Evolutionary conservation across 2,888 invertebrate genomes (phyloP), one percentile per base, ranked within the genome.

Genomic region (Deilephila porcellus): DNA sequence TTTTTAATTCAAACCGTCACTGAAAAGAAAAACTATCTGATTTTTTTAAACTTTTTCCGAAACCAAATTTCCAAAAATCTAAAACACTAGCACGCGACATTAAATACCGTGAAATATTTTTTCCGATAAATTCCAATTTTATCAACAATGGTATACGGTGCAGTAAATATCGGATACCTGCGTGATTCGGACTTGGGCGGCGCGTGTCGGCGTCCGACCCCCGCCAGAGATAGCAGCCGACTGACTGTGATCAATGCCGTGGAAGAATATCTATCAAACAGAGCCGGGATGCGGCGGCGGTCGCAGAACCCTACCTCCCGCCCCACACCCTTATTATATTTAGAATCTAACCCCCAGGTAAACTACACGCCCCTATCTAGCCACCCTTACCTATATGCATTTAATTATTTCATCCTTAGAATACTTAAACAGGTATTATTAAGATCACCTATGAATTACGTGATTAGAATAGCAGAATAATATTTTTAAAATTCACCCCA

Each of bases 191-290:
- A 32, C 56, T 25, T n/a, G 59, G 52, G 25, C 29, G n/a, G 34
- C 25, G 37, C 14, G 70, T n/a, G 17, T 37, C 11, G 29, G 53
- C 71, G 71, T 20, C 60, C 60, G 17, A 37, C 71, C 60, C n/a
- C 20, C 45, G 45, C 45, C 37, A 37, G 45, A 34, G 17, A 0
- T 60, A 17, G 71, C 60, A 25, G 25, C 60, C 17, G 45, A 71
- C 71, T 71, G 71, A 60, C 71, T 71, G 20, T 70, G 53, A 53
- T 70, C 53, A 70, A 70, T 53, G 53, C 53, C 56, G 56, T 56
- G n/a, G 70, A 29, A 29, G 59, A 34, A 25, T 56, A 37, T 37
- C 60, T 71, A 71, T 71, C 71, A 71, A 56, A 59, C 29, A 20
- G 59, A 17, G 37, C 56, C 56, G 60, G 37, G 60, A 37, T 59